These are phyloP conservation scores for Drosophila kambysellisi DNA, from an alignment of 2,888 invertebrate genomes.

Conservation along the genomic window DNA sequence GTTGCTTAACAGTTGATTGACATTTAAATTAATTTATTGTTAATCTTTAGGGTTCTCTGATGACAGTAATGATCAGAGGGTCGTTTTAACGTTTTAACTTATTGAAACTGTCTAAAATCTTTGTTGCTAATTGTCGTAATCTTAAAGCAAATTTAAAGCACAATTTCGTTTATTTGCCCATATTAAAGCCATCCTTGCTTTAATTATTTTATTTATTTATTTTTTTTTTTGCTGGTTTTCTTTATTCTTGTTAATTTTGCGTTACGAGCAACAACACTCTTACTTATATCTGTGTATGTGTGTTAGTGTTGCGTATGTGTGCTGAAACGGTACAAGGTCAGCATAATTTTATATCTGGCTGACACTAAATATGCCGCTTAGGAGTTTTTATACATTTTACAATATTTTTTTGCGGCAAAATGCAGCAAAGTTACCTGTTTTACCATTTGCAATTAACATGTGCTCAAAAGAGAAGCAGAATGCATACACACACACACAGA, in stretches of 20 bases:
- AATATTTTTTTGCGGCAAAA: slow-evolving; percentile 40
- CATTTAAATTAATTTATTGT: too few species aligned
- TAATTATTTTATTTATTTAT: not conserved
- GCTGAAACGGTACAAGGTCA: slow-evolving; percentile 53
- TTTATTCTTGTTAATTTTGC: slow-evolving; percentile 5
- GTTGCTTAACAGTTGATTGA: too few species aligned
- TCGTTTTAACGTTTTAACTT: too few species aligned
- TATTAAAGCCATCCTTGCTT: not conserved
- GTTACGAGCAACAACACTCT: not conserved
- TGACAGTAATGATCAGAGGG: not conserved
- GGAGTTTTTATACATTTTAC: slow-evolving; percentile 53
- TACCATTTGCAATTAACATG: slow-evolving; percentile 56
- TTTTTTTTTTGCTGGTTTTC: not conserved
- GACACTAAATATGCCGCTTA: slow-evolving; percentile 66
- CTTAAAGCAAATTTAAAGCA: not conserved
- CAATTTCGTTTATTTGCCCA: not conserved
- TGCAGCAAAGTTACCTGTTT: slow-evolving; percentile 52
- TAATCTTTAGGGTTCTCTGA: too few species aligned
- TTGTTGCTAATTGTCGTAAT: not conserved
- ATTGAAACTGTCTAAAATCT: too few species aligned
- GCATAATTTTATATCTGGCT: slow-evolving; percentile 62
- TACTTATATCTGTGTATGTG: slow-evolving; percentile 6
- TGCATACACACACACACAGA: slow-evolving; percentile 17
- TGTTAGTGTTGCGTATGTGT: slow-evolving; percentile 21
- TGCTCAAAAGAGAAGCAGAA: slow-evolving; percentile 30